Conservation (phyloP, 1,140 invertebrate species). For the Pseudomyrmex sp. region DNA sequence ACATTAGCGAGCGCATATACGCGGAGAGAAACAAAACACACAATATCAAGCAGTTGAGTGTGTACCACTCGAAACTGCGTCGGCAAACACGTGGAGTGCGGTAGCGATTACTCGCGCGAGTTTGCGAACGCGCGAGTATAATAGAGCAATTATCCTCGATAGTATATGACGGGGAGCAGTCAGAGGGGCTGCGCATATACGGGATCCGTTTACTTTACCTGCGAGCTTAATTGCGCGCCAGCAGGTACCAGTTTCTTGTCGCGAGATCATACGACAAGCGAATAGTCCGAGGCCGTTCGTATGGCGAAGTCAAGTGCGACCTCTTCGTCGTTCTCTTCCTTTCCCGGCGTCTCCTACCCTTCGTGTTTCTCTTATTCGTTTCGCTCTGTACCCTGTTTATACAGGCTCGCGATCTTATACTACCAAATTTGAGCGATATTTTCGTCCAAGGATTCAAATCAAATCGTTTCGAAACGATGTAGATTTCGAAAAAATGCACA, state of each 20-base stretch:
- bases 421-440: slow-evolving; percentile 8
- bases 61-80: slow-evolving; percentile 2
- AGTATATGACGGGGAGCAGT: slow-evolving; percentile 47
- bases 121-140: slow-evolving; percentile 60
- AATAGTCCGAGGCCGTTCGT: slow-evolving; percentile 18
- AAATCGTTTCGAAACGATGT: not conserved
- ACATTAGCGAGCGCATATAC: not conserved
- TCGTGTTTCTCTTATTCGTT: slow-evolving; percentile 4
- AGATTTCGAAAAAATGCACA: not conserved
- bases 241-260: slow-evolving; percentile 57
- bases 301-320: not conserved
- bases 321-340: not conserved
- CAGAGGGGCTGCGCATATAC: not conserved
- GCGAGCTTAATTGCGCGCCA: slow-evolving; percentile 55
- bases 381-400: not conserved
- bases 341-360: not conserved
- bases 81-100: not conserved
- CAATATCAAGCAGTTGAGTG: not conserved
- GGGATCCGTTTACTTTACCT: slow-evolving; percentile 62
- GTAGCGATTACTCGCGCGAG: slow-evolving; percentile 56
- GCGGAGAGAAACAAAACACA: not conserved
- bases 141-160: slow-evolving; percentile 69
- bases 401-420: not conserved
- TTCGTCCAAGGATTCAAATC: not conserved
- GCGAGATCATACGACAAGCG: slow-evolving; percentile 44